Evolutionary conservation across 2,797 vertebrate genomes (phyloP).

Genomic region (Hypotaenidia philippensis): DNA sequence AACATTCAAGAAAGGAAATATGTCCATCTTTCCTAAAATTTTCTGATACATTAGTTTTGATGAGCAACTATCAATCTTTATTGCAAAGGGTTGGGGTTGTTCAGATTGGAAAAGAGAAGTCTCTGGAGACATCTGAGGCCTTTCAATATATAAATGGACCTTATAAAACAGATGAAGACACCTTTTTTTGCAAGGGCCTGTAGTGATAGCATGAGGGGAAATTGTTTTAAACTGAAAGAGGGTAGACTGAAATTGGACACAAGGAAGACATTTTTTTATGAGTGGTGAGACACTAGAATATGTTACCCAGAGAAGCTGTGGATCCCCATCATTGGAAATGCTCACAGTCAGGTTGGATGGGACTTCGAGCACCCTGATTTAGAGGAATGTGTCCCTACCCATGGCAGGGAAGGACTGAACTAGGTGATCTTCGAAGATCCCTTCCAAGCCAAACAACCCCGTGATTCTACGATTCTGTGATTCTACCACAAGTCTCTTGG

Average conservation of each 20-base stretch:
- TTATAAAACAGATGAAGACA: not conserved
- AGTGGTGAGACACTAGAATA: not conserved
- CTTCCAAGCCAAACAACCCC: not conserved
- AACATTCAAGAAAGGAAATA: not conserved
- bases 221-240: not conserved
- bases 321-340: not conserved
- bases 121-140: fast-evolving
- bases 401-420: fast-evolving
- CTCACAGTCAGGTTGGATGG: not conserved
- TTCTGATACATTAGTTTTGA: not conserved
- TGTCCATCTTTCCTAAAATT: not conserved
- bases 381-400: not conserved
- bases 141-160: not conserved
- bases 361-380: not conserved
- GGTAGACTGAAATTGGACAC: not conserved
- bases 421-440: not conserved
- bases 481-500: not conserved
- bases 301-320: not conserved
- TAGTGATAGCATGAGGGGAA: not conserved
- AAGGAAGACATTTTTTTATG: not conserved
- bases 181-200: not conserved
- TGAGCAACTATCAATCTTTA: not conserved
- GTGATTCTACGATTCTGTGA: not conserved
- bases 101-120: not conserved
- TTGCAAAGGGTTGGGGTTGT: not conserved